These are phyloP conservation scores for Salarias fasciatus DNA, from an alignment of 2,797 vertebrate species.

Conservation along the genomic window DNA sequence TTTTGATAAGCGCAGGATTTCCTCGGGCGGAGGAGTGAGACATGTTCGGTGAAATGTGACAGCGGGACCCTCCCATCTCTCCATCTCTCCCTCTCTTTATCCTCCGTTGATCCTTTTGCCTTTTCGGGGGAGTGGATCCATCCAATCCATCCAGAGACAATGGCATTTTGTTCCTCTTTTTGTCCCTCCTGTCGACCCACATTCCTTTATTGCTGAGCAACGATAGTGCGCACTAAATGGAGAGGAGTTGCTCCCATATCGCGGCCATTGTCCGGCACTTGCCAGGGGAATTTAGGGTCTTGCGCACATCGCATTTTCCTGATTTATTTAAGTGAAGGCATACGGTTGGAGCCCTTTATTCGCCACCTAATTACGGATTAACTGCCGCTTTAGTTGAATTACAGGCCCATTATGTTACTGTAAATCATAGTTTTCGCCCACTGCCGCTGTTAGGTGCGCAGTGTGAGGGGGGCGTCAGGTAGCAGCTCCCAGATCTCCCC, in stretches of 20 bases:
- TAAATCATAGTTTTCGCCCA: conserved; percentile 71
- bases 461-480: conserved; percentile 21
- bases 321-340: conserved; percentile 83
- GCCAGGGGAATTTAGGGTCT: conserved; percentile 69
- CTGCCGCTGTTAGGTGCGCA: conserved; percentile 42
- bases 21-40: conserved; percentile 82
- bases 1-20: conserved; percentile 80
- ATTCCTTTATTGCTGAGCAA: conserved; percentile 88
- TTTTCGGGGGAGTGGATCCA: conserved; percentile 82
- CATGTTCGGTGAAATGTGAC: conserved; percentile 82
- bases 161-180: conserved; percentile 91
- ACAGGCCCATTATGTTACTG: conserved; percentile 76
- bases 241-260: conserved; percentile 81
- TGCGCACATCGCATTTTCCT: conserved; percentile 67
- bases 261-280: conserved; percentile 75
- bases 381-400: conserved; percentile 63
- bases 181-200: conserved; percentile 87
- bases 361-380: conserved; percentile 75
- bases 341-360: conserved; percentile 70
- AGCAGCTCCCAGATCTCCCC: conserved; percentile 1
- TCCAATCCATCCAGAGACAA: conserved; percentile 88
- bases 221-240: conserved; percentile 77
- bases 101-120: conserved; percentile 62
- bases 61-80: conserved; percentile 81
- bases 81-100: conserved; percentile 66